Conservation (phyloP, 2,888 invertebrate species). For the Drosophila paranaensis region DNA sequence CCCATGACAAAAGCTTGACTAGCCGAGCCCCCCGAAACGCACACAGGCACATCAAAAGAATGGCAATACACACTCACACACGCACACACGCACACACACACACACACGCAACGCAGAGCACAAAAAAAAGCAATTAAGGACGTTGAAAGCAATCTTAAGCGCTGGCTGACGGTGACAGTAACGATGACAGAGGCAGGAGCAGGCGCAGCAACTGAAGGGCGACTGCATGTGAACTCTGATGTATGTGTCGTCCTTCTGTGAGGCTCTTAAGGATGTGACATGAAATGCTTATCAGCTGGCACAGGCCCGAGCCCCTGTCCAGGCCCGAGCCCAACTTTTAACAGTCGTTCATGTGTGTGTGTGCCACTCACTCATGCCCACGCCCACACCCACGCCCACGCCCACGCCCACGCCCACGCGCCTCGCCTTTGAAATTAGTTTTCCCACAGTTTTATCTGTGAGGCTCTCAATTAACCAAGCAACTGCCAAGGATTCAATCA, state of each 20-base stretch:
- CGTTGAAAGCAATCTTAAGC: constrained; percentile 84
- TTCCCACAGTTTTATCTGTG: constrained; percentile 74
- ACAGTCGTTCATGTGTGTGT: constrained; percentile 25
- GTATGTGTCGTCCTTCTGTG: constrained; percentile 46
- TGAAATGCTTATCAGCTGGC: constrained; percentile 82
- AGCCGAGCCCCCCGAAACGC: constrained; percentile 31
- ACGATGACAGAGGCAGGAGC: constrained; percentile 49
- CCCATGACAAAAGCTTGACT: constrained; percentile 59
- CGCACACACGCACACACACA: constrained; percentile 38
- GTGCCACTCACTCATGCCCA: constrained; percentile 12
- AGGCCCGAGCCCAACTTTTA: constrained; percentile 33
- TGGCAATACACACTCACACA: constrained; percentile 36
- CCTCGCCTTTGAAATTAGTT: constrained; percentile 71
- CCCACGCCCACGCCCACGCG: neutral
- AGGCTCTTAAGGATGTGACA: constrained; percentile 81
- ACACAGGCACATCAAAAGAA: constrained; percentile 69
- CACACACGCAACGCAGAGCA: constrained; percentile 35
- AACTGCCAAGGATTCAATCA: constrained; percentile 63
- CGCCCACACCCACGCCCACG: too few species aligned
- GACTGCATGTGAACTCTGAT: constrained; percentile 64
- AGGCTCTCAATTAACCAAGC: constrained; percentile 71
- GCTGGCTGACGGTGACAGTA: constrained; percentile 76
- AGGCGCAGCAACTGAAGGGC: constrained; percentile 14
- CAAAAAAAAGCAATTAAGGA: constrained; percentile 84
- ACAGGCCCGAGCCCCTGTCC: constrained; percentile 34